Base-by-base conservation (phyloP, 2,888 invertebrate species). In the Xestia xanthographa region DNA sequence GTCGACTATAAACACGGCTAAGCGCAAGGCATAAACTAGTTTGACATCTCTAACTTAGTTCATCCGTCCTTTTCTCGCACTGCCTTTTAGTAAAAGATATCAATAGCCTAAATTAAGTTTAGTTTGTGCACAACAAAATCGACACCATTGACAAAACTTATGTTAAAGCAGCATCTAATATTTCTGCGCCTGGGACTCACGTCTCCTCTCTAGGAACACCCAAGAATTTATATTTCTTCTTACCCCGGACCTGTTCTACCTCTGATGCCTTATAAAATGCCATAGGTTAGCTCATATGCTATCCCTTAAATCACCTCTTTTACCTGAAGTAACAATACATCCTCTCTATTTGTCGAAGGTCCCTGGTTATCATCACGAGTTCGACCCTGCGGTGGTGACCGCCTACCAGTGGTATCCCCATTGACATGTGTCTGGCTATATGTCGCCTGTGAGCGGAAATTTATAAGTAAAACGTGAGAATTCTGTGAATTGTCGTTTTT, bases 371-470 rank as follows among this genome's bases (percentile, higher is more conserved):
- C 66, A 65, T n/a, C 63, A 77, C 48, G 77, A 78, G 77, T 65
- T n/a, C 77, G 77, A 71, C n/a, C 71, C 77, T 34, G 63, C 77
- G 63, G 63, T 63, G 63, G 71, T 72, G 72, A 48, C 48, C 43
- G 72, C 77, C 77, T 78, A 78, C 77, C 77, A 78, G 77, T 77
- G 77, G 77, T 78, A 78, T 65, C 77, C 77, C 77, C 77, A 78
- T 77, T 78, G 77, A 78, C 77, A 77, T 77, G 77, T 65, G 0
- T 26, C 41, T 38, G 62, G 43, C 48, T 38, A 58, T 58, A 38
- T 77, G 77, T 77, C 77, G 22, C 72, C 72, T 77, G 72, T 66
- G 60, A 74, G 75, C 74, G 65, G 34, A 74, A 45, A 34, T 17
- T 45, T 50, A 56, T 66, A 20, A 74, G 63, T 38, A 53, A 74